Conservation (phyloP, 2,113 vertebrate species). For the Ifrita kowaldi region DNA sequence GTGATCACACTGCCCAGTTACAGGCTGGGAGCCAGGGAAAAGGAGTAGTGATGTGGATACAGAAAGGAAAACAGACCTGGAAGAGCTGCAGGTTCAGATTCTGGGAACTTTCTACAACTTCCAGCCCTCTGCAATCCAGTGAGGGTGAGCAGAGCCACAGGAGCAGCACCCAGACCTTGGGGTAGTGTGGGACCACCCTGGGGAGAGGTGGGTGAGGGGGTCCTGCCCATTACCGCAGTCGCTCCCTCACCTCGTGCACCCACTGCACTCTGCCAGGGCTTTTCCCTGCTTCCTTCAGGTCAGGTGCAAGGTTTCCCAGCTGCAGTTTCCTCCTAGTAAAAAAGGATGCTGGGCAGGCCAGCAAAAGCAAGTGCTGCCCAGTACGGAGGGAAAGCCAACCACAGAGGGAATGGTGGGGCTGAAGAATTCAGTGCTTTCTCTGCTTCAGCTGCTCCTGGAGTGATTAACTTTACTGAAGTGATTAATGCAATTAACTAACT, state of each 20-base stretch:
- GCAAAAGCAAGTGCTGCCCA: neutral
- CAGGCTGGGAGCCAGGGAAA: neutral
- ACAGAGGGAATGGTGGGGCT: neutral
- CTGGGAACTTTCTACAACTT: neutral
- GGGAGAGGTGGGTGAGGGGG: neutral
- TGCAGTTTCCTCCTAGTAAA: neutral
- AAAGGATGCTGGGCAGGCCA: neutral
- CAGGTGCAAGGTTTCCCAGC: rapidly evolving
- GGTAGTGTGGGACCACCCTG: neutral
- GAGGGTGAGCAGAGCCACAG: neutral
- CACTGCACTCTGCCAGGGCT: neutral
- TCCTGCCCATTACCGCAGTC: rapidly evolving
- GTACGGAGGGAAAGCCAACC: neutral
- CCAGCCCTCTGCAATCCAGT: neutral
- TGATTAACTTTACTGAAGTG: slow-evolving; percentile 12
- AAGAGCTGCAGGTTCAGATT: neutral
- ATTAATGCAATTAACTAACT: slow-evolving; percentile 53
- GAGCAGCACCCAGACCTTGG: neutral
- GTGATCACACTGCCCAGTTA: neutral
- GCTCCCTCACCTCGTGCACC: neutral
- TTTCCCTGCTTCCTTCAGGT: neutral
- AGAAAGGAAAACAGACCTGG: neutral
- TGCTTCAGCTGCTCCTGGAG: neutral
- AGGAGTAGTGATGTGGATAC: neutral
- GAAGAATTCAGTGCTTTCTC: neutral